A percentile compares a stretch with the other conserved stretches of the same genome.
Conservation (phyloP, 2,797 vertebrate species). For the Triplophysa yarkandensis region DNA sequence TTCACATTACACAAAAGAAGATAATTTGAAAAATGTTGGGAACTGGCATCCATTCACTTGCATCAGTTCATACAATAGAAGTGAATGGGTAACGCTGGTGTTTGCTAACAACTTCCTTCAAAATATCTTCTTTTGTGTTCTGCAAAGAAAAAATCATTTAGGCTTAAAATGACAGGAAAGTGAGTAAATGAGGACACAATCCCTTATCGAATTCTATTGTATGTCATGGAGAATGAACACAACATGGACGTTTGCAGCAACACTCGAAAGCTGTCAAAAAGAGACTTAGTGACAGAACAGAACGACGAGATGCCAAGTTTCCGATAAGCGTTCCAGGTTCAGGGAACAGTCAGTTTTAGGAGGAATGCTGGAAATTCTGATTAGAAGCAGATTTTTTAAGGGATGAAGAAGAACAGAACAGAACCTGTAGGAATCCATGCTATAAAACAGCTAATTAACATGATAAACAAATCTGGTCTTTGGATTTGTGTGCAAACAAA, state of each 20-base stretch:
- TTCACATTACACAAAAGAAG: no score
- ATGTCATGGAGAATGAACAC: neutral
- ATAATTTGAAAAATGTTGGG: no score
- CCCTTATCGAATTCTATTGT: neutral
- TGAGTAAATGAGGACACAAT: no score
- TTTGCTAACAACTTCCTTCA: no score
- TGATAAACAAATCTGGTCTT: slow-evolving; percentile 36
- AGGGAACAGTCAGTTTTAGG: neutral
- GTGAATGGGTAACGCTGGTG: no score
- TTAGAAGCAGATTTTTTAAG: slow-evolving; percentile 19
- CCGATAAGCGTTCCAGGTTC: neutral
- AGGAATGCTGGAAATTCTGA: slow-evolving; percentile 2
- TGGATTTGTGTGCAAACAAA: slow-evolving; percentile 35
- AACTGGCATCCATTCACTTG: no score
- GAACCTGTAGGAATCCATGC: slow-evolving; percentile 3
- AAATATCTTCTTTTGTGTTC: no score
- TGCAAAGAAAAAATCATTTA: no score
- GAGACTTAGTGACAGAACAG: neutral
- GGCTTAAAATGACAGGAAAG: no score
- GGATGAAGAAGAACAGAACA: slow-evolving; percentile 11
- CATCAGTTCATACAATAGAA: no score
- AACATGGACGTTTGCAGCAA: neutral
- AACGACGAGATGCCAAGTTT: slow-evolving; percentile 1
- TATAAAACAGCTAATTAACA: slow-evolving; percentile 33
- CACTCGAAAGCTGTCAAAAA: neutral